phyloP scores from a whole-genome alignment of 2,797 vertebrate species.

The Neomorphus geoffroyi region DNA sequence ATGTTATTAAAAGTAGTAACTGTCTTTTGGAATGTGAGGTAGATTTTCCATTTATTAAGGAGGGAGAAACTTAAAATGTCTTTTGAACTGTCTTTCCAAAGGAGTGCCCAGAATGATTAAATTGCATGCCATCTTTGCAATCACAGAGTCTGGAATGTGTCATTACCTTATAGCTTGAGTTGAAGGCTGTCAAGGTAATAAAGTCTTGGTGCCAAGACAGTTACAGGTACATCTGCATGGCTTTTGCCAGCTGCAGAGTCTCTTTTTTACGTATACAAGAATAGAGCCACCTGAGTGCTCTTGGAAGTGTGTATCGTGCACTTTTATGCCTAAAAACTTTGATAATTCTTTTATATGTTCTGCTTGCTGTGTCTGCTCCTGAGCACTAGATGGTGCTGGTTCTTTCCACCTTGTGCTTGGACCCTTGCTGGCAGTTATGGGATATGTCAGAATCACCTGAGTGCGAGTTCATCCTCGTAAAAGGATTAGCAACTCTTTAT shows the following conservation, averaged over 20 bases:
- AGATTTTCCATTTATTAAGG: not conserved
- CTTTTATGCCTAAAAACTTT: not conserved
- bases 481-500: not conserved
- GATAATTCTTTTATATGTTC: rapidly evolving
- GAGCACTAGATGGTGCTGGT: conserved; percentile 51
- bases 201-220: not conserved
- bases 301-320: rapidly evolving
- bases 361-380: not conserved
- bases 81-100: not conserved
- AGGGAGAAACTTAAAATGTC: not conserved
- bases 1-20: not conserved
- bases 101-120: not conserved
- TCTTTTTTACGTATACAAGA: not conserved
- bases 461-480: rapidly evolving
- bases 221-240: not conserved
- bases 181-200: not conserved
- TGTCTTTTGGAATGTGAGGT: not conserved
- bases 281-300: not conserved
- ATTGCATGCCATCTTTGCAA: not conserved
- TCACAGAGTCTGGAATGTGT: not conserved
- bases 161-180: not conserved
- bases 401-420: not conserved
- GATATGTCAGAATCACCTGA: rapidly evolving
- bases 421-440: rapidly evolving
- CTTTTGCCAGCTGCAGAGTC: not conserved